Evolutionary conservation across 2,113 vertebrate species (phyloP).

Genomic region (Pan paniscus): DNA sequence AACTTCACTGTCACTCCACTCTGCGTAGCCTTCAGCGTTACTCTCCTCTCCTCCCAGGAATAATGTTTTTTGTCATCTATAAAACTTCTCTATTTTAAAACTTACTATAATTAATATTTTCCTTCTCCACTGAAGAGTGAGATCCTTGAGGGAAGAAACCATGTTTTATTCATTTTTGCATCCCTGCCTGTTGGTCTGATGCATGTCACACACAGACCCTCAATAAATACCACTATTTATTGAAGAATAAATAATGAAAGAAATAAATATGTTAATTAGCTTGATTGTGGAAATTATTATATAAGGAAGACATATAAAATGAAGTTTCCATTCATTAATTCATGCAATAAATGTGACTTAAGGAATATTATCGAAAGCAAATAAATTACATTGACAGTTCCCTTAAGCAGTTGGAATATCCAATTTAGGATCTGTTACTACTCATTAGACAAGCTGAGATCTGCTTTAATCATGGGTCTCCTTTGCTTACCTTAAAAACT

Average conservation of each 20-base stretch:
- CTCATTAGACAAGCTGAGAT: background rate
- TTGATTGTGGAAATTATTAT: background rate
- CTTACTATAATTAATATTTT: background rate
- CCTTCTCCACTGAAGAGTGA: background rate
- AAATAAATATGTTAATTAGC: background rate
- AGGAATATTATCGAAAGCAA: background rate
- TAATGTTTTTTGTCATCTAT: background rate
- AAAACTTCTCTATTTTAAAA: background rate
- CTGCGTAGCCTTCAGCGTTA: background rate
- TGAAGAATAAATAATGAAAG: background rate
- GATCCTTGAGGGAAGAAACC: background rate
- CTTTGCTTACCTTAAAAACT: constrained; percentile 39
- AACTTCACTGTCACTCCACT: background rate
- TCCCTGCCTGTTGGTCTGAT: background rate
- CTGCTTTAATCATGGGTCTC: background rate
- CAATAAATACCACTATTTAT: background rate
- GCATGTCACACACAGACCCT: background rate
- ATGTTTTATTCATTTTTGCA: constrained; percentile 8
- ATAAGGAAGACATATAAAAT: background rate
- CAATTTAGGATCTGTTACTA: background rate
- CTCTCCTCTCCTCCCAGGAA: background rate
- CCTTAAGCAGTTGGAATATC: background rate
- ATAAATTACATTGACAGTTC: background rate
- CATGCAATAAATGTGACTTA: background rate
- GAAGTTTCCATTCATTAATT: background rate